Conservation (phyloP, 2,113 vertebrate genomes). For the Ammodytes marinus region DNA sequence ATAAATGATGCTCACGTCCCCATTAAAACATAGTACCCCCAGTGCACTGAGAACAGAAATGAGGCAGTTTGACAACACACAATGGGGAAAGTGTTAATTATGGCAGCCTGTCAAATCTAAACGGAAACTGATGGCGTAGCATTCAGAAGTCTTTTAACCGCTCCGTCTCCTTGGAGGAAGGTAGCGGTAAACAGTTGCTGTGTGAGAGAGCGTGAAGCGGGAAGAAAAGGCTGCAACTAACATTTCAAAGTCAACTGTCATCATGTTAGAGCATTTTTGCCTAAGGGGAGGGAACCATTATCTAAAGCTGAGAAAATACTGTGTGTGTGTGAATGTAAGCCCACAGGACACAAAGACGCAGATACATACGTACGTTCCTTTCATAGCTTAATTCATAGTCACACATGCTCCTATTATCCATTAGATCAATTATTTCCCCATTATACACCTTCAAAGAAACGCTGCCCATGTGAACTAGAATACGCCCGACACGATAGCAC, state of each 20-base stretch:
- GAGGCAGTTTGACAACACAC: conserved; percentile 2
- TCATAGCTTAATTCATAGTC: background rate
- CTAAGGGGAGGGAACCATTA: background rate
- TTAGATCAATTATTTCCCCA: background rate
- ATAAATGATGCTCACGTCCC: background rate
- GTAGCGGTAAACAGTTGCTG: conserved; percentile 11
- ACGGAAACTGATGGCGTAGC: conserved; percentile 34
- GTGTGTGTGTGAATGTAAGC: background rate
- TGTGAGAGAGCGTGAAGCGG: conserved; percentile 5
- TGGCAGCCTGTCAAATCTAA: conserved; percentile 23
- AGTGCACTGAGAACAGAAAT: background rate
- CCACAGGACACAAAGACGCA: background rate
- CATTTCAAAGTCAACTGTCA: conserved; percentile 31
- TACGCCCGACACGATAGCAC: too few relatives aligned
- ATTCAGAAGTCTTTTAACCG: conserved; percentile 40
- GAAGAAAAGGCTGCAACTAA: conserved; percentile 23
- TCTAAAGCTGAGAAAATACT: background rate
- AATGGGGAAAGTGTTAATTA: conserved; percentile 37
- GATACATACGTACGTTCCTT: background rate
- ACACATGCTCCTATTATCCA: background rate
- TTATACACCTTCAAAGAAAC: background rate
- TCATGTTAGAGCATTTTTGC: background rate
- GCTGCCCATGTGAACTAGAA: background rate
- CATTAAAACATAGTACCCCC: background rate
- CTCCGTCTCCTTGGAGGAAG: conserved; percentile 26